phyloP scores from a whole-genome alignment of 1,140 invertebrate genomes.

The Muscidifurax raptorellus region DNA sequence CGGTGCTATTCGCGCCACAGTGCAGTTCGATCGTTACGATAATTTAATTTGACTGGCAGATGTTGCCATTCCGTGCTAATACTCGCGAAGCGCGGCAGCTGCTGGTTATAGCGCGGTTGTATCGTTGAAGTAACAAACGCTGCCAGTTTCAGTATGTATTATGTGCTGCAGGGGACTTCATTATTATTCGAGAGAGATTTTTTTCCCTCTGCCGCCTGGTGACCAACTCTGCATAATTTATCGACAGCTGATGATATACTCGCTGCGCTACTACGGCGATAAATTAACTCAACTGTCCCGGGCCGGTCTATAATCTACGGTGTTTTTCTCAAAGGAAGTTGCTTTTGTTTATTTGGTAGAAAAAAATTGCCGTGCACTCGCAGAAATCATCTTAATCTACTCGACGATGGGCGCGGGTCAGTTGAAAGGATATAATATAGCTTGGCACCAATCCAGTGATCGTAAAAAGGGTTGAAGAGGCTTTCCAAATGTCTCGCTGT shows the following conservation, averaged over 20 bases:
- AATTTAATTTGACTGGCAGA: constrained; percentile 41
- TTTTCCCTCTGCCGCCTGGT: not conserved
- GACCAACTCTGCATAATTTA: too few relatives aligned
- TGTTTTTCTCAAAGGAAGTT: too few relatives aligned
- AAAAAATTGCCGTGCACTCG: too few relatives aligned
- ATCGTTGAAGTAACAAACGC: constrained; percentile 8
- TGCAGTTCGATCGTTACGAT: constrained; percentile 1
- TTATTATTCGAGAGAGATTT: not conserved
- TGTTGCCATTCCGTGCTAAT: constrained; percentile 12
- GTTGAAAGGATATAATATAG: not conserved
- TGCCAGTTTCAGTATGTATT: too few relatives aligned
- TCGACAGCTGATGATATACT: too few relatives aligned
- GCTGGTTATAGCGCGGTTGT: not conserved
- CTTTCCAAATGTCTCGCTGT: constrained; percentile 25
- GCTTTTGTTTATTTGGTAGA: too few relatives aligned
- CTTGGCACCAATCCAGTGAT: constrained; percentile 30
- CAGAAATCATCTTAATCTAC: not conserved
- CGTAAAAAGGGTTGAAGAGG: constrained; percentile 6
- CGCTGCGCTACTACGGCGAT: too few relatives aligned
- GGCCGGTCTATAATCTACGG: too few relatives aligned
- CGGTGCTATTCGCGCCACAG: not conserved
- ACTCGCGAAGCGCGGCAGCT: not conserved
- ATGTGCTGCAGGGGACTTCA: not conserved
- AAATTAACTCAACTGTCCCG: too few relatives aligned
- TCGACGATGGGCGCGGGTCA: not conserved